These are phyloP conservation scores for Drosophila subobscura DNA, from an alignment of 1,140 invertebrate species.

Conservation along the genomic window DNA sequence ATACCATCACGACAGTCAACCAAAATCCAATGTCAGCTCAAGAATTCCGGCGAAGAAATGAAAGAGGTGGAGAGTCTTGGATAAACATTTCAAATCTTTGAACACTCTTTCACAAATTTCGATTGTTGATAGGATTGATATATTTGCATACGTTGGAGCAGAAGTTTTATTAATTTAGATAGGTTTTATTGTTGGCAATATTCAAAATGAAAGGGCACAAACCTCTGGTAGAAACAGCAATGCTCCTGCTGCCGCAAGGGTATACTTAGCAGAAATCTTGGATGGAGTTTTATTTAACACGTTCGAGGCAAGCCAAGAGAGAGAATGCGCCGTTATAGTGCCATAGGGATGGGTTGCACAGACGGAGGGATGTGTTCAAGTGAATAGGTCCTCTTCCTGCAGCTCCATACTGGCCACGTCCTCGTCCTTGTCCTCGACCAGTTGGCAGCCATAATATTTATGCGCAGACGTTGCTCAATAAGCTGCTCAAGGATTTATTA, in stretches of 20 bases:
- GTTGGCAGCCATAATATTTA: slow-evolving; percentile 75
- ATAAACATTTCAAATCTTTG: too few species aligned
- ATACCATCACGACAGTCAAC: slow-evolving; percentile 69
- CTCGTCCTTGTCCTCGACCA: slow-evolving; percentile 29
- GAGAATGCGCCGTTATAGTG: slow-evolving; percentile 32
- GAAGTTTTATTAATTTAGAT: too few species aligned
- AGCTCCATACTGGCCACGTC: neutral
- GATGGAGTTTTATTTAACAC: slow-evolving; percentile 68
- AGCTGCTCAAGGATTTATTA: slow-evolving; percentile 83
- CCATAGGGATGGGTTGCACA: neutral
- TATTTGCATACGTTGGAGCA: too few species aligned
- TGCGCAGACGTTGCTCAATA: slow-evolving; percentile 81
- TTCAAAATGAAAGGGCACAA: neutral
- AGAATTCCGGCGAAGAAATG: slow-evolving; percentile 44
- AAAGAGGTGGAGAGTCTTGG: neutral
- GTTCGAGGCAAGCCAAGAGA: slow-evolving; percentile 36
- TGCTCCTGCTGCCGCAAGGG: neutral
- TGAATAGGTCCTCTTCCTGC: slow-evolving; percentile 46
- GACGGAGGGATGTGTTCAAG: slow-evolving; percentile 45
- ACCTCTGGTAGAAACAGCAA: neutral
- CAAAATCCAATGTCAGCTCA: slow-evolving; percentile 76
- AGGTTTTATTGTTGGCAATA: too few species aligned
- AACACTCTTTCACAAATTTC: too few species aligned
- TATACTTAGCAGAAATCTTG: slow-evolving; percentile 2
- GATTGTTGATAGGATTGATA: too few species aligned